Base-by-base conservation (phyloP, 2,113 vertebrate genomes). In the Numenius arquata region DNA sequence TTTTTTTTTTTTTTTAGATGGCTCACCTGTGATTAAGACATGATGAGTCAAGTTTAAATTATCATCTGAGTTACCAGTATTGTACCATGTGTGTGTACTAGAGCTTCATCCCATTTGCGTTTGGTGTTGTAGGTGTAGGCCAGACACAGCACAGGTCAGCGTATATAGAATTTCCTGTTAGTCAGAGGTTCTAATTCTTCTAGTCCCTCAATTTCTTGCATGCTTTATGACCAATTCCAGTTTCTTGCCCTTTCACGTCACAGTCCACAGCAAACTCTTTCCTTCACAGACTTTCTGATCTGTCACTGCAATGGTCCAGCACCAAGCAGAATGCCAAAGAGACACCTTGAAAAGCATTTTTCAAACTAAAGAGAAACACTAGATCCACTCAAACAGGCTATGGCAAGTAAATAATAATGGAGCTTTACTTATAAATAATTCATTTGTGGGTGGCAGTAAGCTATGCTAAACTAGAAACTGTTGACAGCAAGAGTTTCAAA, bases 81-180 rank as follows among this genome's bases (percentile, higher is more conserved):
- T 58, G 84, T 45, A n/a, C 19, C 17, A 62, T 0, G 1, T 30
- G 34, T n/a, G 25, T 8, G 27, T 53, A 30, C 18, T 56, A 50
- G 55, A 70, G 40, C 32, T 76, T 55, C 21, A 15, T 38, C 20
- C 27, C 12, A 1, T 65, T n/a, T 56, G 34, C 15, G 8, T 43
- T 62, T 71, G 26, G 8, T 47, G 19, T 11, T 71, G 18, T 40
- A n/a, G 34, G 15, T 52, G 32, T 58, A 53, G 25, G 15, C 85
- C 92, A 95, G 91, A 21, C 13, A 8, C 27, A 86, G 25, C 12
- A 43, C 23, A 48, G 30, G n/a, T 43, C 62, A 63, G 79, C 23
- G 23, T 86, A 95, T 92, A 53, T 85, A 84, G 78, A 91, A 93
- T 96, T 96, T 96, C 82, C 90, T 75, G 78, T 86, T 88, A 52